A percentile compares a stretch with the other conserved stretches of the same genome.
Evolutionary conservation across 2,888 invertebrate species (phyloP).

Genomic region (Dioctria linearis): DNA sequence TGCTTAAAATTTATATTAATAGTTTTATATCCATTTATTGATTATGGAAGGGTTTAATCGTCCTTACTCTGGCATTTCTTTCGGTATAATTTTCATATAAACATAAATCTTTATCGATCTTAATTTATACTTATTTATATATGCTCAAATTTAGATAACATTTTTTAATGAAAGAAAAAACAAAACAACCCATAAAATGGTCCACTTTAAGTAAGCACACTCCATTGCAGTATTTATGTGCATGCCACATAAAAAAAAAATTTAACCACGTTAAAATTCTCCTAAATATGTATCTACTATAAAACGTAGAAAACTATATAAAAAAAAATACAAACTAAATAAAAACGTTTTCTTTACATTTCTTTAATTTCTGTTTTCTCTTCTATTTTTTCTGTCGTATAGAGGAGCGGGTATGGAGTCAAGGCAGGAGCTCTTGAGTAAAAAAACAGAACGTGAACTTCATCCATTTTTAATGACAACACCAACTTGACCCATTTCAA

Average conservation of each 20-base stretch:
- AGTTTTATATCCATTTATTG: too few relatives aligned
- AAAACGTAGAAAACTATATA: slow-evolving; percentile 5
- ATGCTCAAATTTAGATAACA: too few relatives aligned
- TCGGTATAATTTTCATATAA: too few relatives aligned
- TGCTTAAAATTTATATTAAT: too few relatives aligned
- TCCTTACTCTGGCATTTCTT: too few relatives aligned
- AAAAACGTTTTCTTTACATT: slow-evolving; percentile 29
- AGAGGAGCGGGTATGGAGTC: slow-evolving; percentile 72
- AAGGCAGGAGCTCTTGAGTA: slow-evolving; percentile 68
- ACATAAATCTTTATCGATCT: too few relatives aligned
- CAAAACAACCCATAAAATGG: too few relatives aligned
- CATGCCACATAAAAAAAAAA: neutral
- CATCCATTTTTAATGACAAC: slow-evolving; percentile 71
- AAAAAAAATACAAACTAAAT: slow-evolving; percentile 24
- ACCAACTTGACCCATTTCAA: slow-evolving; percentile 71
- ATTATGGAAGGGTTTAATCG: too few relatives aligned
- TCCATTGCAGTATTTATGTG: too few relatives aligned
- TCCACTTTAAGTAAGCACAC: too few relatives aligned
- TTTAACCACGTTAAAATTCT: slow-evolving; percentile 31
- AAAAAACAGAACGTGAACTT: slow-evolving; percentile 69
- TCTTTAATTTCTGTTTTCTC: slow-evolving; percentile 37
- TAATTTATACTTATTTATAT: too few relatives aligned
- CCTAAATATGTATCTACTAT: neutral
- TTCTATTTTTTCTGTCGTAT: slow-evolving; percentile 59
- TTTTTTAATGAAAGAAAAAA: too few relatives aligned